Conservation (phyloP, 2,888 invertebrate species). For the Tiliacea citrago region DNA sequence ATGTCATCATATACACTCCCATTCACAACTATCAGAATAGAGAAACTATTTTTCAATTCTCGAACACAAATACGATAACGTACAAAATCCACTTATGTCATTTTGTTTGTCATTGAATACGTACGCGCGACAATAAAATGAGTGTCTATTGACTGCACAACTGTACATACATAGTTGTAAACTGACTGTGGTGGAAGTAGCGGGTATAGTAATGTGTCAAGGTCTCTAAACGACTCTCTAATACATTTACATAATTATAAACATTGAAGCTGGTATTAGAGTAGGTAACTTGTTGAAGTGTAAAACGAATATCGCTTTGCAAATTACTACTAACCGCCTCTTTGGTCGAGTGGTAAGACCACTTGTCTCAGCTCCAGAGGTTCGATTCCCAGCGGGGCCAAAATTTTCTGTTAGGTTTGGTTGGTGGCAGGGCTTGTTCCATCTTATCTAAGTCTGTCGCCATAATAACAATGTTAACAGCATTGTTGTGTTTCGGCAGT, state of each 20-base stretch:
- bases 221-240: constrained; percentile 65
- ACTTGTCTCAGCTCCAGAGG: too few species aligned
- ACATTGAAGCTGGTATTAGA: constrained; percentile 34
- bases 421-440: too few species aligned
- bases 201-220: constrained; percentile 55
- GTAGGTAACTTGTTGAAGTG: neutral
- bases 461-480: too few species aligned
- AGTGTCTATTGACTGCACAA: constrained; percentile 49
- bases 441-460: too few species aligned
- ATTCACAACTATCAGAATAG: constrained; percentile 21
- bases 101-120: constrained; percentile 63
- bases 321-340: neutral
- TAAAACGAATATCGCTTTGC: neutral
- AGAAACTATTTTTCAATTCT: constrained; percentile 43
- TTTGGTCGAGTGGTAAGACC: too few species aligned
- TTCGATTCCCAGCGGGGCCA: too few species aligned
- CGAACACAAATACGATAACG: constrained; percentile 36
- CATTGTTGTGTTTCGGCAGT: too few species aligned
- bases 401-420: too few species aligned
- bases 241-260: constrained; percentile 53
- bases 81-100: constrained; percentile 64
- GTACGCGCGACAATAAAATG: constrained; percentile 57
- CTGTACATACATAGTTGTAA: constrained; percentile 27
- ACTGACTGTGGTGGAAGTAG: constrained; percentile 15
- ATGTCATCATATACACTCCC: constrained; percentile 6